A percentile compares a stretch with the other conserved stretches of the same genome.
These are phyloP conservation scores for Hydrolagus affinis DNA, from an alignment of 2,113 vertebrate genomes.

Conservation along the genomic window DNA sequence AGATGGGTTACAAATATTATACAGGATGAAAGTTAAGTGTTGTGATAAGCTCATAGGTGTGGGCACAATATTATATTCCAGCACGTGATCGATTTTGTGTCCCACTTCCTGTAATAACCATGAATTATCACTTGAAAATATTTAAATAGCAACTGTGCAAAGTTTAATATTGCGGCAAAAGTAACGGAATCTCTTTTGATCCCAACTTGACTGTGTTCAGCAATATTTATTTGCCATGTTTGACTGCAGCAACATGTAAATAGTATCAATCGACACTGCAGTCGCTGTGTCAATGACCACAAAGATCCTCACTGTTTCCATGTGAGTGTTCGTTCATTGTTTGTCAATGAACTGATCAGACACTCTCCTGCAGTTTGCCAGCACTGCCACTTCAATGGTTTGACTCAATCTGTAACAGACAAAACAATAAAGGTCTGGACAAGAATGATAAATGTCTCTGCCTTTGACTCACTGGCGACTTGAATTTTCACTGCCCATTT, in stretches of 20 bases:
- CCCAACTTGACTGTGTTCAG: not conserved
- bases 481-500: not conserved
- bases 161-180: not conserved
- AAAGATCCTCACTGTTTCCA: not conserved
- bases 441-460: slow-evolving; percentile 19
- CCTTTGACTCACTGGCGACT: not conserved
- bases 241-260: not conserved
- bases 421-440: not conserved
- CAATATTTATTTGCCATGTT: not conserved
- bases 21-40: too few species aligned
- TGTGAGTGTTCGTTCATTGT: slow-evolving; percentile 10
- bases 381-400: not conserved
- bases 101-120: not conserved
- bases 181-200: not conserved
- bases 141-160: too few species aligned
- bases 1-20: not conserved
- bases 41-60: too few species aligned
- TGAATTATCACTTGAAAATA: not conserved
- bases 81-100: not conserved
- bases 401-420: slow-evolving; percentile 21
- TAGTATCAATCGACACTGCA: not conserved
- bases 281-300: not conserved
- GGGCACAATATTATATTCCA: not conserved
- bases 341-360: not conserved
- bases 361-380: not conserved